Evolutionary conservation across 2,113 vertebrate species (phyloP).

Genomic region (Axis porcinus): DNA sequence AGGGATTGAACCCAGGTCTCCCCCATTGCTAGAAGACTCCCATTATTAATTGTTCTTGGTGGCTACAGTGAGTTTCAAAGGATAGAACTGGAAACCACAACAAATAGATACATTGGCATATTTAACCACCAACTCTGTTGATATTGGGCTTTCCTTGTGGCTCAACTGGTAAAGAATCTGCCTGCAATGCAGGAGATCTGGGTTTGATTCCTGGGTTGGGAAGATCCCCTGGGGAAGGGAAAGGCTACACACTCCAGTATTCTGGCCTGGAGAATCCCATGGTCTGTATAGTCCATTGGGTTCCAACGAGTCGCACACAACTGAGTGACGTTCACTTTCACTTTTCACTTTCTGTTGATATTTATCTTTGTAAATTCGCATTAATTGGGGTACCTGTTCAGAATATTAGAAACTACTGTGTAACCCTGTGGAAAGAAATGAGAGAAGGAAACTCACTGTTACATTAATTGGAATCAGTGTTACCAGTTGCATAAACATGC

Average conservation of each 20-base stretch:
- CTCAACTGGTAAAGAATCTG: background rate
- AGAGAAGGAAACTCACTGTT: constrained; percentile 10
- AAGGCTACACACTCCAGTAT: background rate
- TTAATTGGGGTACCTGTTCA: background rate
- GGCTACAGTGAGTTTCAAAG: background rate
- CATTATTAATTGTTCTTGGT: background rate
- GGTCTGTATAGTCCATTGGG: background rate
- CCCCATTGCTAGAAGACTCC: background rate
- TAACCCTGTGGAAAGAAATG: background rate
- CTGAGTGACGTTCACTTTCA: background rate
- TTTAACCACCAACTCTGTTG: background rate
- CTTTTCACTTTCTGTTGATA: background rate
- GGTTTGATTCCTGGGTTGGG: background rate
- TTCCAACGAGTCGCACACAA: background rate
- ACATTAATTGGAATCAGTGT: constrained; percentile 14
- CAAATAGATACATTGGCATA: background rate
- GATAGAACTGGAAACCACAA: background rate
- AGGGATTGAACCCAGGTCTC: background rate
- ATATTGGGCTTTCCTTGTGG: background rate
- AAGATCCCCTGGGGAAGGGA: background rate
- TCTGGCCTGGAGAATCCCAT: background rate
- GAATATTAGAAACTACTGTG: background rate
- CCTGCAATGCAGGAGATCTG: background rate
- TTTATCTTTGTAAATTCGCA: constrained; percentile 30
- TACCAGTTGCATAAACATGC: background rate